These are phyloP conservation scores for Poecilia wingei DNA, from an alignment of 2,797 vertebrate species.

Conservation along the genomic window DNA sequence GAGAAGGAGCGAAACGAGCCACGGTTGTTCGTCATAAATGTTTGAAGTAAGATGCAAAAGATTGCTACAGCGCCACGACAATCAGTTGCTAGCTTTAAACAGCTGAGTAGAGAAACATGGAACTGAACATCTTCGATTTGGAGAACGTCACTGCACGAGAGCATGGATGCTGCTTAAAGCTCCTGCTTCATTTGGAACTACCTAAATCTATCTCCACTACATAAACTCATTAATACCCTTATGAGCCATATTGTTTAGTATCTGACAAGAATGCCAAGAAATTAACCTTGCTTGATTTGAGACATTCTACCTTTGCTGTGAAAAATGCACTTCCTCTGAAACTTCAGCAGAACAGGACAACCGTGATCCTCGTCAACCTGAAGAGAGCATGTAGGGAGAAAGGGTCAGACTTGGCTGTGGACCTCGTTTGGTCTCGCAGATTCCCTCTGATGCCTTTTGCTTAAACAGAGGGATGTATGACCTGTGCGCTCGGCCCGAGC, in stretches of 20 bases:
- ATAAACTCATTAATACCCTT: slow-evolving; percentile 11
- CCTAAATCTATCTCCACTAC: slow-evolving; percentile 12
- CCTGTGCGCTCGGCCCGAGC: slow-evolving; percentile 77
- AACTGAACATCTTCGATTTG: slow-evolving; percentile 53
- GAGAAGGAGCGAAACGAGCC: slow-evolving; percentile 32
- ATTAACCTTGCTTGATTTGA: slow-evolving; percentile 27
- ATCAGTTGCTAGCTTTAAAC: slow-evolving; percentile 14
- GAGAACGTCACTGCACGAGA: slow-evolving; percentile 37
- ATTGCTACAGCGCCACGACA: slow-evolving; percentile 39
- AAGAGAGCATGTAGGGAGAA: slow-evolving; percentile 60
- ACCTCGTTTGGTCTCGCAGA: slow-evolving; percentile 51
- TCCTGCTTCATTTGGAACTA: slow-evolving; percentile 35
- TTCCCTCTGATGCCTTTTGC: slow-evolving; percentile 44
- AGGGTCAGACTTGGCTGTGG: slow-evolving; percentile 41
- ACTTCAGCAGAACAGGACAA: slow-evolving; percentile 20
- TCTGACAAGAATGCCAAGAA: slow-evolving; percentile 26
- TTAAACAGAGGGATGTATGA: slow-evolving; percentile 78
- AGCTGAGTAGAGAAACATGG: slow-evolving; percentile 40
- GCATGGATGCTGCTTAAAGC: slow-evolving; percentile 27
- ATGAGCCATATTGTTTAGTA: slow-evolving; percentile 11
- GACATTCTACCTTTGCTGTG: slow-evolving; percentile 35
- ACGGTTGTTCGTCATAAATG: slow-evolving; percentile 27
- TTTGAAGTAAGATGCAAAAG: slow-evolving; percentile 33
- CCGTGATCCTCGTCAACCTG: slow-evolving; percentile 33
- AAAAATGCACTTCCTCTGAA: slow-evolving; percentile 17